Base-by-base conservation (phyloP, 2,113 vertebrate species). In the Periophthalmus modestus region DNA sequence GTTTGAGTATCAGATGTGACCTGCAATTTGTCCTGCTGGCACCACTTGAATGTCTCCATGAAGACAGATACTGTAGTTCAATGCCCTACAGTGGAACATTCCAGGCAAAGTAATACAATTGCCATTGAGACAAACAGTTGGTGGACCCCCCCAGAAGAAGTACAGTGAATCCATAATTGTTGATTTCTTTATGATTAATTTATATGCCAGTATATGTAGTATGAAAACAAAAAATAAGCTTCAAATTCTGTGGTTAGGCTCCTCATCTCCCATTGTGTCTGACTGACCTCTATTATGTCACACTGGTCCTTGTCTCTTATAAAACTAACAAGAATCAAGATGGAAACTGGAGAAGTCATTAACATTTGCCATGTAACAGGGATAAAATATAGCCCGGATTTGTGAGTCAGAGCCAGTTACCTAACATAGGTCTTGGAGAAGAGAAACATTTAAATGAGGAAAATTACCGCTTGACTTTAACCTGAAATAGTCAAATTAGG, bases 241-340 rank as follows among this genome's bases (percentile, higher is more conserved):
- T 2, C 6, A 43, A 10, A 43, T 10, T 43, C 9, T 24, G 18
- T n/a, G 16, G 61, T 15, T 11, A 39, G 28, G 52, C 78, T 65
- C 48, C 2, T 72, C 34, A 14, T 21, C 55, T 66, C 36, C n/a
- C 57, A 28, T 28, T 47, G 36, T 15, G 0, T 14, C n/a, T 69
- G 65, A 68, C 68, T 66, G 52, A 74, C 34, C 68, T 62, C 24
- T 24, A 19, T 73, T 52, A 58, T 16, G 12, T 16, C 0, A 4
- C 16, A 6, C 21, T 19, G 58, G 52, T 55, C 52, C 18, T 43
- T 59, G 18, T 59, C n/a, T 46, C 18, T 68, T 62, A 68, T 24
- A 21, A 67, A 81, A 75, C 48, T 21, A 59, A 43, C 0, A 28
- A 52, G 12, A 65, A 16, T 36, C 36, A 50, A 39, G 2, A 62